Base-by-base conservation (phyloP, 2,888 invertebrate species). In the Pyrrhosoma nymphula region DNA sequence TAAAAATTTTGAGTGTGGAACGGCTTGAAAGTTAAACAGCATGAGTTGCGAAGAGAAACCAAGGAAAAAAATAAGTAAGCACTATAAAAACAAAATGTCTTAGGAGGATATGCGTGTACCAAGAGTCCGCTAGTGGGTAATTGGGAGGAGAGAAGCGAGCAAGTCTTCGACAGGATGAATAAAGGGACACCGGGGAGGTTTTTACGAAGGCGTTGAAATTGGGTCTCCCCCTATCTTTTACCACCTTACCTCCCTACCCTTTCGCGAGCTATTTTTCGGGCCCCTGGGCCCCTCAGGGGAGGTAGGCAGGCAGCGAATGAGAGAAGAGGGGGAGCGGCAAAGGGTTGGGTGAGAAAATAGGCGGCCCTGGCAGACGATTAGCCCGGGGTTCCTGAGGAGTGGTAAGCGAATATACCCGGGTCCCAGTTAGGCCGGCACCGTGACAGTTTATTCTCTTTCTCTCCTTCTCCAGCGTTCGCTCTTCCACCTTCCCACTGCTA, bases 121-220 rank as follows among this genome's bases (percentile, higher is more conserved):
- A 91, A 69, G 93, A 75, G 47, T 20, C 75, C 69, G 93, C 69
- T 63, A 93, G 69, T 93, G 93, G 93, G 93, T 93, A 93, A 93
- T 93, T 93, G 93, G 93, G 93, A 47, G 93, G 75, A 93, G 69
- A 35, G 75, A 30, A 91, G 63, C 91, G 39, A 91, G 91, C 63
- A 91, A 60, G 47, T 91, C 63, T 91, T 39, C 26, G 91, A 91
- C 63, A 63, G 63, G 39, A 91, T 63, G 39, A 91, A 91, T 91
- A 91, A 91, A 91, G 39, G 91, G n/a, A 39, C 82, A 82, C 82
- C 12, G 6, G 1, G 23, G 56, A 39, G 39, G 91, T 47, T n/a
- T n/a, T 75, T 93, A 69, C 93, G 93, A 69, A 93, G 93, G 93
- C 75, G 93, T 93, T 35, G 93, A 69, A 93, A 93, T 39, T 69